Conservation (phyloP, 2,888 invertebrate species). For the Cryptophagus acutangulus region DNA sequence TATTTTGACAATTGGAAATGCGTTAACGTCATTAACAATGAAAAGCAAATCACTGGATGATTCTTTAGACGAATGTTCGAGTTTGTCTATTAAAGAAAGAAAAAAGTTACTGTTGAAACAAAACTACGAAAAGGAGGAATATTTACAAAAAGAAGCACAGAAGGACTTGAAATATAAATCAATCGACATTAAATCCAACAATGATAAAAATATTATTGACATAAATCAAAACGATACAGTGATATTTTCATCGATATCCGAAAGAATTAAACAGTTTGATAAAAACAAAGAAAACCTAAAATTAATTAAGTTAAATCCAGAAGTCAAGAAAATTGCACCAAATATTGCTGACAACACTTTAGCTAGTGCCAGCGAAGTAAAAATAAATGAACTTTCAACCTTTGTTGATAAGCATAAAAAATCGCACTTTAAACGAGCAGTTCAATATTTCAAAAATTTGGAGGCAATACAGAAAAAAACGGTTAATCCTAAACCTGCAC, state of each 20-base stretch:
- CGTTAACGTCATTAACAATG: constrained; percentile 5
- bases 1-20: constrained; percentile 17
- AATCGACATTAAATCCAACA: constrained; percentile 2
- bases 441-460: constrained; percentile 30
- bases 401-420: constrained; percentile 11
- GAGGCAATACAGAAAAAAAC: constrained; percentile 23
- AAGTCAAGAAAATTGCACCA: constrained; percentile 7
- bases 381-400: constrained; percentile 8
- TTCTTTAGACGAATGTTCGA: constrained; percentile 23
- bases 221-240: constrained; percentile 4
- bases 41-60: constrained; percentile 25
- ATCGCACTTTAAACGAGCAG: constrained; percentile 28
- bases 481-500: constrained; percentile 12
- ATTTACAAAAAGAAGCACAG: constrained; percentile 1
- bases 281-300: constrained; percentile 15
- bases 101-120: constrained; percentile 29
- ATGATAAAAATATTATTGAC: constrained; percentile 3
- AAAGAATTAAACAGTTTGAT: constrained; percentile 19
- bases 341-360: neutral
- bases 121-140: constrained; percentile 23
- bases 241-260: constrained; percentile 13
- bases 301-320: neutral
- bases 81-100: constrained; percentile 30
- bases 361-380: constrained; percentile 4
- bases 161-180: constrained; percentile 7